Base-by-base conservation (phyloP, 2,797 vertebrate genomes). In the Typhlichthys eigenmanni region DNA sequence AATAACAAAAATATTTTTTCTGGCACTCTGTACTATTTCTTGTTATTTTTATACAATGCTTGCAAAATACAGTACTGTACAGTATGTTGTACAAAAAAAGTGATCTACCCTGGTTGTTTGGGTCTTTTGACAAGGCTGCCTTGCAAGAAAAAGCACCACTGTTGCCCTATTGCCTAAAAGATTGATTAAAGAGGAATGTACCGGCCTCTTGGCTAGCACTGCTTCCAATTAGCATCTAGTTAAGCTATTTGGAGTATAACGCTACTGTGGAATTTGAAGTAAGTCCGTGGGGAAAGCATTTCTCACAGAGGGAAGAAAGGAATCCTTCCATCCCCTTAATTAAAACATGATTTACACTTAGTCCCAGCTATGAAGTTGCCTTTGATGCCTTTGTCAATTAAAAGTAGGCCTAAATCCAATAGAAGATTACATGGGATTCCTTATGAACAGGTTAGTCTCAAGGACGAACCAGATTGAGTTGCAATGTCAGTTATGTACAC, bases 331-430 rank as follows among this genome's bases (percentile, higher is more conserved):
- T 88, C 82, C 83, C 71, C 75, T 87, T 91, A 88, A 92, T 93
- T 93, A 91, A 91, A 91, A 92, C 86, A 91, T 81, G 84, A 91
- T 92, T 91, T 90, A 88, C 76, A 60, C 78, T 90, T 89, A 88
- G 85, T 72, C 82, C 72, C 68, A 64, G 75, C 82, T 79, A 87
- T 82, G 82, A 82, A 85, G 78, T 78, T 84, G 79, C 82, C 87
- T 92, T 91, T 91, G 89, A 92, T 89, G 84, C 84, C 89, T 89
- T 89, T 88, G 86, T 90, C 84, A 80, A 86, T 89, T 90, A 89
- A 90, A 88, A 88, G 74, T 80, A 82, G 85, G 86, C 24, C 24
- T 29, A 29, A 29, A 29, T 82, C 81, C 83, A 76, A 59, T 55
- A 64, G 77, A 82, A 85, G 84, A 88, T 91, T 86, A 84, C 71